phyloP scores from a whole-genome alignment of 2,113 vertebrate species.

The Rhinichthys klamathensis region DNA sequence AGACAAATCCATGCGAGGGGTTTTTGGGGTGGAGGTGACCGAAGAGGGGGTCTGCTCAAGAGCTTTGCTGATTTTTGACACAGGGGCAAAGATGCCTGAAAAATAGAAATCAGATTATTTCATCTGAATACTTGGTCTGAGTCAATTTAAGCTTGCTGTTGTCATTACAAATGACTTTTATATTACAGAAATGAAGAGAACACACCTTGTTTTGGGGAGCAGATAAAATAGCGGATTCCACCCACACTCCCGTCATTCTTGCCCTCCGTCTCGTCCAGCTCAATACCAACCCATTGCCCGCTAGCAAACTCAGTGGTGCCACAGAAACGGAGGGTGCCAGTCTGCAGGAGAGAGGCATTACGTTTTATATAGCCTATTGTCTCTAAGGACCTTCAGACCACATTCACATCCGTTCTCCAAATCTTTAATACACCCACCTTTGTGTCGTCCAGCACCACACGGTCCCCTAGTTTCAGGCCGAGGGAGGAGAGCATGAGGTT shows the following conservation, averaged over 20 bases:
- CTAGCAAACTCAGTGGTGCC: slow-evolving; percentile 93
- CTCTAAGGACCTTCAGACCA: not conserved
- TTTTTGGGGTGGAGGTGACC: slow-evolving; percentile 85
- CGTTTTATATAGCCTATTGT: not conserved
- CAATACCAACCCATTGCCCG: slow-evolving; percentile 92
- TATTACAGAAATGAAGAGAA: not conserved
- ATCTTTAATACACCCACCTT: slow-evolving; percentile 76
- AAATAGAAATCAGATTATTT: not conserved
- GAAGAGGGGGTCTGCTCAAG: slow-evolving; percentile 81
- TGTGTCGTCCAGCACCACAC: slow-evolving; percentile 83
- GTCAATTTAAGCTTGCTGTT: not conserved
- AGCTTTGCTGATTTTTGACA: slow-evolving; percentile 87
- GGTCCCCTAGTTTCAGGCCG: slow-evolving; percentile 86
- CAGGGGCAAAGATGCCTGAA: slow-evolving; percentile 86
- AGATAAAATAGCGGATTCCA: slow-evolving; percentile 91
- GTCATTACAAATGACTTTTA: not conserved
- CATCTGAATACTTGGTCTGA: not conserved
- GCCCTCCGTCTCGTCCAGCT: slow-evolving; percentile 89
- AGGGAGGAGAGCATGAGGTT: slow-evolving; percentile 88
- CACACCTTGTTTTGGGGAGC: slow-evolving; percentile 88
- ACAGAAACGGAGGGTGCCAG: slow-evolving; percentile 86
- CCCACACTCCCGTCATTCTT: slow-evolving; percentile 93
- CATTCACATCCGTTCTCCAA: not conserved
- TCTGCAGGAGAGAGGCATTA: slow-evolving; percentile 65
- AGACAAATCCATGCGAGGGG: slow-evolving; percentile 86